These are phyloP conservation scores for Elephantulus edwardii DNA, from an alignment of 2,113 vertebrate genomes.

Conservation along the genomic window DNA sequence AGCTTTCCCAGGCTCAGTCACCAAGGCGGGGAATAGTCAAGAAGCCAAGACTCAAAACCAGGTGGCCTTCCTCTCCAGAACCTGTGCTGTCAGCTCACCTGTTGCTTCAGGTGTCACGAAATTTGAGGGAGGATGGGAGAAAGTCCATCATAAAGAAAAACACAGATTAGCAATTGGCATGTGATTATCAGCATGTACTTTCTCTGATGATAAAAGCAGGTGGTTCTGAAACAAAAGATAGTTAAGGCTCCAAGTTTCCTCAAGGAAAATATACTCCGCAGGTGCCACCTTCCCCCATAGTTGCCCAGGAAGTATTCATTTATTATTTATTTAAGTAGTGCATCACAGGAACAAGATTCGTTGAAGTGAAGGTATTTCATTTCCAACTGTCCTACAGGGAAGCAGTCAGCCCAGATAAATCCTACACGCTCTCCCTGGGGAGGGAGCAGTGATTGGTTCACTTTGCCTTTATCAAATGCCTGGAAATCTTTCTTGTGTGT, in stretches of 20 bases:
- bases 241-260: not conserved
- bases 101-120: not conserved
- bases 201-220: not conserved
- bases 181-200: not conserved
- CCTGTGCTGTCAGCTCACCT: not conserved
- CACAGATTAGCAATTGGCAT: fast-evolving
- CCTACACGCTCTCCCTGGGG: not conserved
- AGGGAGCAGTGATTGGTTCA: not conserved
- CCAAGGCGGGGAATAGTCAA: fast-evolving
- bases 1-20: too few relatives aligned
- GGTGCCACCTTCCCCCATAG: not conserved
- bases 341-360: slow-evolving; percentile 7
- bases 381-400: slow-evolving; percentile 14
- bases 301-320: not conserved
- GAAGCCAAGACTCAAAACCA: not conserved
- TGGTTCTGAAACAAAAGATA: not conserved
- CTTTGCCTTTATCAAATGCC: not conserved
- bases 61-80: not conserved
- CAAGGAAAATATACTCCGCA: not conserved
- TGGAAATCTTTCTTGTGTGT: not conserved
- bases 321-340: slow-evolving; percentile 36
- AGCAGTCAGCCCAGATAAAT: not conserved
- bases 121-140: not conserved
- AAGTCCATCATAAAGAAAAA: too few relatives aligned
- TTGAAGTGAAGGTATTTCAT: not conserved